Base-by-base conservation (phyloP, 2,113 vertebrate genomes). In the Calidris pygmaea region DNA sequence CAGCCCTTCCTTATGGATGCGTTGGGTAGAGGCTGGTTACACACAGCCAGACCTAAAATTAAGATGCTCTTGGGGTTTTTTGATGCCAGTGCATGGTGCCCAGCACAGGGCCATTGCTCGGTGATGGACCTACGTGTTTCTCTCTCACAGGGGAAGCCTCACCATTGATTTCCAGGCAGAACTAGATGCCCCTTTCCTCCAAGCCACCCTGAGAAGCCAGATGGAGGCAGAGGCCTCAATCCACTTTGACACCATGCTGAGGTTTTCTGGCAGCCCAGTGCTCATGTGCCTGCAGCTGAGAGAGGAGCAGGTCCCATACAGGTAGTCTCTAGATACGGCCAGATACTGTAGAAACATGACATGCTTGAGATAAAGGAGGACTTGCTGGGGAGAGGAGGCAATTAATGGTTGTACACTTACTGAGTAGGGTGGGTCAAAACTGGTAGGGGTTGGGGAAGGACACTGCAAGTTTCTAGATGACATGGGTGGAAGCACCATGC, bases 231-330 rank as follows among this genome's bases (percentile, higher is more conserved):
- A 96, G 72, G 90, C 85, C 30, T 81, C 89, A 4, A 59, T 95
- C 34, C 78, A 90, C 47, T 96, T 98, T 0, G 87, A 97, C 65
- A 96, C 94, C 35, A 30, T 62, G 12, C 86, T 97, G 74, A 94
- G 78, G 17, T 95, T 97, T 74, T 90, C 92, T 3, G 26, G 37
- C 45, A 91, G n/a, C 52, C 96, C 97, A 0, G 72, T 97, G 82
- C 79, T 85, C 43, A 95, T 97, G 92, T 98, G 97, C 68, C 92
- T 98, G 58, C 97, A 97, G 84, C 76, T 98, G 82, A 93, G 39
- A 32, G 75, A 97, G 41, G 96, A 97, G 8, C 83, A 92, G 22
- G 50, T 78, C 21, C 95, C 95, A 0, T 97, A 96, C 93, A 97
- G 97, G 98, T 98, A 95, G 70, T 27, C 12, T 59, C 48, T 59